These are phyloP conservation scores for Zosterops lateralis DNA, from an alignment of 2,113 vertebrate genomes.

Conservation along the genomic window DNA sequence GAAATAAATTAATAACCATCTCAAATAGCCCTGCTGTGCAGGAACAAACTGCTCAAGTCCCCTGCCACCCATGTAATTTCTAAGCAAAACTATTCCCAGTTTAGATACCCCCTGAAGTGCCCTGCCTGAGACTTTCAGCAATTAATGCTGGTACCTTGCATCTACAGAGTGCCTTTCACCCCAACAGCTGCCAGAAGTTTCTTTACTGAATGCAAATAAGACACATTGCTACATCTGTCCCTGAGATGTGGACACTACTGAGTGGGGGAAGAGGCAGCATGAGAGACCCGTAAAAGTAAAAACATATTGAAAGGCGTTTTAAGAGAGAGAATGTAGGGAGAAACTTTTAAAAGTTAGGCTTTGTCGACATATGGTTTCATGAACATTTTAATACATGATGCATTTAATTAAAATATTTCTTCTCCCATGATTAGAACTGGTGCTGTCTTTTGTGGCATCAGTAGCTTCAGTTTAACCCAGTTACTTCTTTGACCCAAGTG, in stretches of 20 bases:
- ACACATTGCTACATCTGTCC: background rate
- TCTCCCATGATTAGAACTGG: background rate
- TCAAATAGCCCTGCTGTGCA: constrained; percentile 32
- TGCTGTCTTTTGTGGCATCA: background rate
- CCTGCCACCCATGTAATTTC: constrained; percentile 45
- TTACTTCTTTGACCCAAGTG: background rate
- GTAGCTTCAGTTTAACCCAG: background rate
- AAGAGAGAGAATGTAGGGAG: background rate
- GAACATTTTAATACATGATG: background rate
- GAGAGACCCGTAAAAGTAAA: background rate
- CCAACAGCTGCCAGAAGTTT: background rate
- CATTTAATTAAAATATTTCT: background rate
- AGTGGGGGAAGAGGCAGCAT: background rate
- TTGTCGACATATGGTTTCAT: background rate
- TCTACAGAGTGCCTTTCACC: background rate
- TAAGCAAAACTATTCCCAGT: background rate
- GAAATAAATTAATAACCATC: constrained; percentile 79
- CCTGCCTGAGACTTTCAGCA: background rate
- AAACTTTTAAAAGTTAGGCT: background rate
- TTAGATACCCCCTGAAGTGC: constrained; percentile 31
- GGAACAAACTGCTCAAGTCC: constrained; percentile 45
- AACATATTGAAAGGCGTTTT: background rate
- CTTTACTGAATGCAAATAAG: background rate
- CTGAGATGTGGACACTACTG: background rate
- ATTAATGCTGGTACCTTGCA: background rate